Percentiles rank a stretch among this genome's conserved stretches.
These are phyloP conservation scores for Craniophora ligustri DNA, from an alignment of 2,888 invertebrate species.

Conservation along the genomic window DNA sequence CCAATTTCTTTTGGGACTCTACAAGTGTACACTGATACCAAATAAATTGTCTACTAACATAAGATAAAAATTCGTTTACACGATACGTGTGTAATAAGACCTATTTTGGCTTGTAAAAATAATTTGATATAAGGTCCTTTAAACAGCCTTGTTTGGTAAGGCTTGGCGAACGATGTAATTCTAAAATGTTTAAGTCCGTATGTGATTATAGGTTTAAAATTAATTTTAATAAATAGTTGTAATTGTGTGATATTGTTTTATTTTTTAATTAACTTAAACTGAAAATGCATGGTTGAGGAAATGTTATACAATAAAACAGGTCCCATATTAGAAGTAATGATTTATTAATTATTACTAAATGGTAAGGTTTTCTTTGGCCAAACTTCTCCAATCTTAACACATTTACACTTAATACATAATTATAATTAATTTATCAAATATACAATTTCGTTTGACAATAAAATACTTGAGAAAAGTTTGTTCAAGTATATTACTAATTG, in stretches of 20 bases:
- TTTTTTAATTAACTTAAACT: slow-evolving; percentile 1
- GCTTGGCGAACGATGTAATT: background rate
- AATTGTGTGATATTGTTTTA: slow-evolving; percentile 6
- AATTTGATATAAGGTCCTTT: too few relatives aligned
- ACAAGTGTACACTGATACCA: too few relatives aligned
- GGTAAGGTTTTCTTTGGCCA: slow-evolving; percentile 70
- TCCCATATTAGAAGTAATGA: slow-evolving; percentile 26
- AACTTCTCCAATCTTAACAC: slow-evolving; percentile 50
- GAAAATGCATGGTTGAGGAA: too few relatives aligned
- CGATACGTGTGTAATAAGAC: too few relatives aligned
- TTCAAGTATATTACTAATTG: background rate
- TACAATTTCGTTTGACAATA: background rate
- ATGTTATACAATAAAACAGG: background rate
- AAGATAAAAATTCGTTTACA: too few relatives aligned
- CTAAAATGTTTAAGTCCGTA: background rate
- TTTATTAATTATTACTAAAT: slow-evolving; percentile 51
- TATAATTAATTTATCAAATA: background rate
- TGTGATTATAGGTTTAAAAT: slow-evolving; percentile 32
- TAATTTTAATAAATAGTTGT: slow-evolving; percentile 36
- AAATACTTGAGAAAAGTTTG: too few relatives aligned
- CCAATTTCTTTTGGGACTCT: too few relatives aligned
- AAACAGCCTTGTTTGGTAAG: background rate
- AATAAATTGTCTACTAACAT: too few relatives aligned
- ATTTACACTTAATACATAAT: slow-evolving; percentile 24
- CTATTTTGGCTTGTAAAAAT: background rate